Conservation (phyloP, 2,888 invertebrate genomes). For the Nemurella pictetii region DNA sequence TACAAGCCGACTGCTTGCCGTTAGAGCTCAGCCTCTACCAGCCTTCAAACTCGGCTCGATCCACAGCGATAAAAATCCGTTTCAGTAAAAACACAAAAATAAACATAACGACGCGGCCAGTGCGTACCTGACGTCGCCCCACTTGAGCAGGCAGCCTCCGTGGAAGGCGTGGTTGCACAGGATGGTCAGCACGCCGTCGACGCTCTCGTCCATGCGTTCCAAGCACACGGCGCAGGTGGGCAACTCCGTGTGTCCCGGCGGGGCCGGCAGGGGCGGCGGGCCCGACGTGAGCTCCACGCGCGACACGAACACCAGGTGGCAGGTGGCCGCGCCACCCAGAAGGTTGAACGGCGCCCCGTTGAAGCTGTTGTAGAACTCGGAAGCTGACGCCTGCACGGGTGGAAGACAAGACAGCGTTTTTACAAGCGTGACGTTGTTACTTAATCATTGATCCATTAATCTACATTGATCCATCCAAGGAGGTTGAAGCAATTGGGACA, state of each 20-base stretch:
- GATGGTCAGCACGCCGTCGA: constrained; percentile 95
- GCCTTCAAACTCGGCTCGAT: too few relatives aligned
- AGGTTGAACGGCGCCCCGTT: constrained; percentile 93
- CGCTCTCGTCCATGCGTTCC: constrained; percentile 98
- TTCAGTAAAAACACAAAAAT: too few relatives aligned
- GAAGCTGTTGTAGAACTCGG: constrained; percentile 89
- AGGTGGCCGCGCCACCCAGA: constrained; percentile 87
- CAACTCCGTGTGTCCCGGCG: constrained; percentile 81
- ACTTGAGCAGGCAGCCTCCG: constrained; percentile 90
- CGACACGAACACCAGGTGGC: constrained; percentile 95
- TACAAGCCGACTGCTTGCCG: too few relatives aligned
- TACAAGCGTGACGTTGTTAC: too few relatives aligned
- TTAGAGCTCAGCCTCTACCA: too few relatives aligned
- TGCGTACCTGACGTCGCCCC: constrained; percentile 89
- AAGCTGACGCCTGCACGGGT: constrained; percentile 69
- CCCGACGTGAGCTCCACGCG: constrained; percentile 79
- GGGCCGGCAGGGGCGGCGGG: constrained; percentile 67
- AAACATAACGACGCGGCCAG: too few relatives aligned
- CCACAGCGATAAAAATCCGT: too few relatives aligned
- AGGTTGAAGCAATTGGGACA: too few relatives aligned
- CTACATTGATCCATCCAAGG: too few relatives aligned
- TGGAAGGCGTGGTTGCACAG: constrained; percentile 99
- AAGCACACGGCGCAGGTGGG: constrained; percentile 97
- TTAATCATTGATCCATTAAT: too few relatives aligned
- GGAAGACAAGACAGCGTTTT: background rate